Percentiles rank a stretch among this genome's conserved stretches.
Conservation (phyloP, 2,888 invertebrate species). For the Callosobruchus maculatus region DNA sequence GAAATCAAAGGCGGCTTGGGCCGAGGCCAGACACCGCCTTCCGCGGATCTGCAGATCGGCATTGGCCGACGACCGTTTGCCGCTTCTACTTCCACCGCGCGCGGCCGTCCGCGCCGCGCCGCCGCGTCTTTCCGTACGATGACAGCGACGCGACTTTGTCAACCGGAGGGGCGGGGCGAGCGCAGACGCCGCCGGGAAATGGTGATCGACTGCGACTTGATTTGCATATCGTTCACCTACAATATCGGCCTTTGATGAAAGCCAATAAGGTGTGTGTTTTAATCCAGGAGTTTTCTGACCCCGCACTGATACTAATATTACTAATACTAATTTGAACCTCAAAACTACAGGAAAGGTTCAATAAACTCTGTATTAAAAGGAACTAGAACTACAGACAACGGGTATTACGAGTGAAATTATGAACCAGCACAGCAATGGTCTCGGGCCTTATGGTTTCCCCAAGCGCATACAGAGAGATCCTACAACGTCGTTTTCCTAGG, state of each 20-base stretch:
- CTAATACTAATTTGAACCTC: too few relatives aligned
- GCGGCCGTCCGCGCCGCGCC: constrained; percentile 8
- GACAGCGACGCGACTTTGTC: constrained; percentile 28
- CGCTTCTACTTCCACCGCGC: constrained; percentile 34
- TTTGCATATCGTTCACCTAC: constrained; percentile 1
- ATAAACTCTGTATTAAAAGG: too few relatives aligned
- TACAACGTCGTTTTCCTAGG: too few relatives aligned
- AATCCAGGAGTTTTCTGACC: too few relatives aligned
- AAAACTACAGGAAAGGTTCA: too few relatives aligned
- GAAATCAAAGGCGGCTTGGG: constrained; percentile 27
- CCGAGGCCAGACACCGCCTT: constrained; percentile 32
- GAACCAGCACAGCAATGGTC: too few relatives aligned
- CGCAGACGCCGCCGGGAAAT: not conserved
- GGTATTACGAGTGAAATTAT: too few relatives aligned
- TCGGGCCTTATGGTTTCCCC: too few relatives aligned
- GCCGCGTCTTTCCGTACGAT: constrained; percentile 17
- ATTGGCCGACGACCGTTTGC: constrained; percentile 29
- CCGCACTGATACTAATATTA: too few relatives aligned
- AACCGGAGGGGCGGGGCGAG: constrained; percentile 10
- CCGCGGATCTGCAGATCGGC: constrained; percentile 27
- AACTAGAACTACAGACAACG: too few relatives aligned
- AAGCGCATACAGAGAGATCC: too few relatives aligned
- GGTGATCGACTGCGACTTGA: constrained; percentile 4
- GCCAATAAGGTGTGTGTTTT: too few relatives aligned
- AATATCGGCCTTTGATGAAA: not conserved